Conservation (phyloP, 2,797 vertebrate species). For the Phataginus tricuspis region DNA sequence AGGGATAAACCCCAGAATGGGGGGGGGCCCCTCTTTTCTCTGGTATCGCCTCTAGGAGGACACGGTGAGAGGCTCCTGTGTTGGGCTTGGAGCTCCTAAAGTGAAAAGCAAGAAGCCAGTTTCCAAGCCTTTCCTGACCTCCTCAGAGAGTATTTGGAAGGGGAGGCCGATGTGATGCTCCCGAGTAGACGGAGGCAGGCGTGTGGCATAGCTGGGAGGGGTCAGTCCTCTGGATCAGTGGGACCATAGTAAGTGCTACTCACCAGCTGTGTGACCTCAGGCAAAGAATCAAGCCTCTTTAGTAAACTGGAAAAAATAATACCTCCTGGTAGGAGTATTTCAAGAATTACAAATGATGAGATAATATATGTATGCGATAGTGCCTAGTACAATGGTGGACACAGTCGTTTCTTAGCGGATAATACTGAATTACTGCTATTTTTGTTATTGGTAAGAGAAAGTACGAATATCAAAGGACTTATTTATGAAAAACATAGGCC, state of each 20-base stretch:
- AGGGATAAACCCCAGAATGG: background rate
- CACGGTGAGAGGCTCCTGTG: background rate
- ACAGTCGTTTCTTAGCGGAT: background rate
- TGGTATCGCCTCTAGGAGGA: background rate
- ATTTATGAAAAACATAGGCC: background rate
- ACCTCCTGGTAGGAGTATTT: background rate
- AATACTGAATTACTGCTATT: background rate
- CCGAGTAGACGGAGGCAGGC: background rate
- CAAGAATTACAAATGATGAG: background rate
- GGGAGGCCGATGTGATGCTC: background rate
- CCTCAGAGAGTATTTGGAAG: background rate
- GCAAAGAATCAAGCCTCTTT: background rate
- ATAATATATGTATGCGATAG: background rate
- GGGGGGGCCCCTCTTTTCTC: background rate
- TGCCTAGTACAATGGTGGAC: background rate
- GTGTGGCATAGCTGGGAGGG: background rate
- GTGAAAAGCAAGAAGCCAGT: background rate
- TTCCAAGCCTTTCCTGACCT: background rate
- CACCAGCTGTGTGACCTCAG: background rate
- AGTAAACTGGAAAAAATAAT: background rate
- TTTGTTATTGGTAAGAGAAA: constrained; percentile 9
- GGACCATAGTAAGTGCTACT: background rate
- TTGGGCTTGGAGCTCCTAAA: background rate
- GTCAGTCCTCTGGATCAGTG: background rate
- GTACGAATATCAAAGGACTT: background rate